Evolutionary conservation across 2,888 invertebrate genomes (phyloP).

Genomic region (Platypus cylindrus): DNA sequence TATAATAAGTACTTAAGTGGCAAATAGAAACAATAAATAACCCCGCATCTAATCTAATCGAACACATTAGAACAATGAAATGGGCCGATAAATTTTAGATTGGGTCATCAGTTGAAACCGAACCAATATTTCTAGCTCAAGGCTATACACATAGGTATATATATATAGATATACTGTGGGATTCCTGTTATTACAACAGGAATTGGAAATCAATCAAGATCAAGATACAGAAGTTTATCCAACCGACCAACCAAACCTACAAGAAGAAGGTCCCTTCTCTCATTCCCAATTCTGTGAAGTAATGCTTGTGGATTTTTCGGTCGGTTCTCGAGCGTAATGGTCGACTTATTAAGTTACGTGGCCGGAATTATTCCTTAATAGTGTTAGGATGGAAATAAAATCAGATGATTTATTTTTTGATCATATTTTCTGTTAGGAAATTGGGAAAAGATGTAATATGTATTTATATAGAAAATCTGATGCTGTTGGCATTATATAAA

Average conservation of each 20-base stretch:
- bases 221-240: conserved; percentile 22
- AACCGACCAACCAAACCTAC: too few species aligned
- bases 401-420: conserved; percentile 13
- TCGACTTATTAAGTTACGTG: conserved; percentile 19
- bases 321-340: conserved; percentile 17
- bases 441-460: conserved; percentile 15
- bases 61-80: conserved; percentile 14
- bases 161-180: conserved; percentile 16
- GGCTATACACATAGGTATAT: too few species aligned
- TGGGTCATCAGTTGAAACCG: conserved; percentile 28
- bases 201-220: conserved; percentile 33
- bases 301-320: conserved; percentile 17
- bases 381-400: conserved; percentile 14
- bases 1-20: too few species aligned
- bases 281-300: conserved; percentile 18
- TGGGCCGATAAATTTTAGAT: conserved; percentile 28
- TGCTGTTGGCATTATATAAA: too few species aligned
- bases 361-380: conserved; percentile 17
- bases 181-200: conserved; percentile 28
- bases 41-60: too few species aligned
- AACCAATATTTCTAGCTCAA: conserved; percentile 28
- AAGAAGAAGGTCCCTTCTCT: conserved; percentile 12
- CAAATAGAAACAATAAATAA: too few species aligned
- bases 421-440: conserved; percentile 9
- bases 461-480: too few species aligned